Evolutionary conservation across 1,140 invertebrate genomes (phyloP).

Genomic region (Aphelinus certus): DNA sequence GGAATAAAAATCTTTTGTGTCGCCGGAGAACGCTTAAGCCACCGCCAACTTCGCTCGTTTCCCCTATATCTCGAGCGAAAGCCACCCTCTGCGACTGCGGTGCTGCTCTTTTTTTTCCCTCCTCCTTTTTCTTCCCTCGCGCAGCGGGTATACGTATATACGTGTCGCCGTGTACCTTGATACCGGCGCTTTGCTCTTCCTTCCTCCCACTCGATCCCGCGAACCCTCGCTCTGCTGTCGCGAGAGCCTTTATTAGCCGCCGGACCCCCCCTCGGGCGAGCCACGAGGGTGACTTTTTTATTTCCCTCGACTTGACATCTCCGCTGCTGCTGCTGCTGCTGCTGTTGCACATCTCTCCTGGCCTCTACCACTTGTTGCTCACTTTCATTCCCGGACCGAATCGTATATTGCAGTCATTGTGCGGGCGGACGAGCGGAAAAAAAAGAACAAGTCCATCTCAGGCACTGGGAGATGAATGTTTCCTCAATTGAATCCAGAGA

Average conservation of each 20-base stretch:
- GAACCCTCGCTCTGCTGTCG: conserved; percentile 3
- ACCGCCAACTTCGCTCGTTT: conserved; percentile 24
- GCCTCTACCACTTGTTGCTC: conserved; percentile 50
- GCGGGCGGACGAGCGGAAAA: background rate
- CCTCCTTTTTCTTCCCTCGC: too few species aligned
- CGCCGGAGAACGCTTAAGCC: conserved; percentile 45
- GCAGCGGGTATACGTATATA: background rate
- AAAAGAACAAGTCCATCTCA: conserved; percentile 7
- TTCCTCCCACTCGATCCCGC: background rate
- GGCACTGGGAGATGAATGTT: conserved; percentile 27
- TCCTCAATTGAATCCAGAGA: conserved; percentile 31
- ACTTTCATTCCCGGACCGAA: conserved; percentile 25
- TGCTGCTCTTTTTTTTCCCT: background rate
- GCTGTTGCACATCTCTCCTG: conserved; percentile 20
- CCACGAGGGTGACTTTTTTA: conserved; percentile 56
- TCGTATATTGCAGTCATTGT: background rate
- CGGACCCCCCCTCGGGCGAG: conserved; percentile 41
- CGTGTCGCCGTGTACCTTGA: background rate
- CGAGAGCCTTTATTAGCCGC: background rate
- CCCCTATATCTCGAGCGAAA: conserved; percentile 13
- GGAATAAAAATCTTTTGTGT: conserved; percentile 51
- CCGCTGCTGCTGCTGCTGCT: conserved; percentile 1
- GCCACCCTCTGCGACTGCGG: too few species aligned
- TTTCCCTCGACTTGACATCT: conserved; percentile 58
- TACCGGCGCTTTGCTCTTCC: background rate